Evolutionary conservation across 2,113 vertebrate species (phyloP).

Genomic region (Oncorhynchus nerka): DNA sequence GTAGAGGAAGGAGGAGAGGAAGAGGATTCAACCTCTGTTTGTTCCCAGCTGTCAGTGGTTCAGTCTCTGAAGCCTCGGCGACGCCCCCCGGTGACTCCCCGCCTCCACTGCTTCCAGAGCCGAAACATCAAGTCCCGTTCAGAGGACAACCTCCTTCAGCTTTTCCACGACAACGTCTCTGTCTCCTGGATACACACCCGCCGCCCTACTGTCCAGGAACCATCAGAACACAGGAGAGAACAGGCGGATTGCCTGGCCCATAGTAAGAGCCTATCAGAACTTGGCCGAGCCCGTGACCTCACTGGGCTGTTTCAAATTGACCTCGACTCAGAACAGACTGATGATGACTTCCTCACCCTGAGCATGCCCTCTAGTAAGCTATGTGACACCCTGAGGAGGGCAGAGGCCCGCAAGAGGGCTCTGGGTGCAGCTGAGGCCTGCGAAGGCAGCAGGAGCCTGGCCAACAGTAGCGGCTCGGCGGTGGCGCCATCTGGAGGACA

Average conservation of each 20-base stretch:
- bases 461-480: constrained; percentile 47
- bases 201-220: constrained; percentile 10
- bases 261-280: constrained; percentile 79
- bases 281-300: constrained; percentile 18
- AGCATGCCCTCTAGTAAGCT: constrained; percentile 51
- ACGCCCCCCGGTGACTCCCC: constrained; percentile 75
- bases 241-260: constrained; percentile 49
- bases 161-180: constrained; percentile 43
- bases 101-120: constrained; percentile 57
- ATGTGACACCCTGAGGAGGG: constrained; percentile 39
- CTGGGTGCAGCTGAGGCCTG: too few species aligned
- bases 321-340: not conserved
- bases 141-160: constrained; percentile 86
- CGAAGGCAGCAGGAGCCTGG: not conserved
- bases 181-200: not conserved
- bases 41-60: constrained; percentile 55
- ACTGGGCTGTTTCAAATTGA: constrained; percentile 26
- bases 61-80: constrained; percentile 76
- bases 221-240: not conserved
- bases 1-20: constrained; percentile 33
- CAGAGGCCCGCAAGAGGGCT: not conserved
- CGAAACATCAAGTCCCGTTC: constrained; percentile 82
- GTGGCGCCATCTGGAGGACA: constrained; percentile 20
- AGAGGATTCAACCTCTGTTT: constrained; percentile 36
- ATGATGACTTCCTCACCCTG: constrained; percentile 20